phyloP scores from a whole-genome alignment of 2,888 invertebrate genomes.

The Drosophila greeni region DNA sequence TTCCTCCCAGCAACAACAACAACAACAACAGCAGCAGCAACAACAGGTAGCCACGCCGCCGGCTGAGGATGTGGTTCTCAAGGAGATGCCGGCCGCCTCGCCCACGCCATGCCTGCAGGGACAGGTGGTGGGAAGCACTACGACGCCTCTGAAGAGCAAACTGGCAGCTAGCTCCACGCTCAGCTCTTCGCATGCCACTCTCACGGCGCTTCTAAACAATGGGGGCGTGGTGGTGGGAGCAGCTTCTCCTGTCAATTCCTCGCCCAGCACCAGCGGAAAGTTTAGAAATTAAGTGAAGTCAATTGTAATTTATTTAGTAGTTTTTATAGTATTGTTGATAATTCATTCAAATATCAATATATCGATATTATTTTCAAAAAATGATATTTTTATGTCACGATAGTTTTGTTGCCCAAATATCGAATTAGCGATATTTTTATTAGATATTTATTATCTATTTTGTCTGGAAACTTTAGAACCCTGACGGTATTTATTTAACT shows the following conservation, averaged over 20 bases:
- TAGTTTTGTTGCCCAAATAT: too few species aligned
- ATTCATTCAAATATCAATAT: too few species aligned
- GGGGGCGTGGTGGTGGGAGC: conserved; percentile 34
- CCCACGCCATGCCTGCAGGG: conserved; percentile 59
- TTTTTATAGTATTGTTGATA: too few species aligned
- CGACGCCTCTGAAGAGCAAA: conserved; percentile 55
- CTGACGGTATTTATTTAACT: too few species aligned
- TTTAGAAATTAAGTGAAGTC: conserved; percentile 14
- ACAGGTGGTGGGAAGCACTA: conserved; percentile 61
- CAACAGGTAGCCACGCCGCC: conserved; percentile 22
- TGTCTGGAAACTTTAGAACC: too few species aligned
- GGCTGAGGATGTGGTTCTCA: conserved; percentile 39
- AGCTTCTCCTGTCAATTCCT: conserved; percentile 10
- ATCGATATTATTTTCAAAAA: too few species aligned
- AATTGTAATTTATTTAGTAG: conserved; percentile 1
- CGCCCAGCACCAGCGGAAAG: conserved; percentile 14
- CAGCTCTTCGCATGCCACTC: conserved; percentile 78
- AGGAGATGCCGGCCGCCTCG: conserved; percentile 45
- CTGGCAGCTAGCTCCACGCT: conserved; percentile 70
- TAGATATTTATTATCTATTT: too few species aligned
- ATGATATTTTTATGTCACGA: too few species aligned
- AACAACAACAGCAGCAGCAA: conserved; percentile 29
- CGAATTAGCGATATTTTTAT: too few species aligned
- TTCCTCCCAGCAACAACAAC: conserved; percentile 37
- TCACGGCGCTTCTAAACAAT: conserved; percentile 77